A percentile compares a stretch with the other conserved stretches of the same genome.
Conservation (phyloP, 2,797 vertebrate genomes). For the Sebastes dallii region DNA sequence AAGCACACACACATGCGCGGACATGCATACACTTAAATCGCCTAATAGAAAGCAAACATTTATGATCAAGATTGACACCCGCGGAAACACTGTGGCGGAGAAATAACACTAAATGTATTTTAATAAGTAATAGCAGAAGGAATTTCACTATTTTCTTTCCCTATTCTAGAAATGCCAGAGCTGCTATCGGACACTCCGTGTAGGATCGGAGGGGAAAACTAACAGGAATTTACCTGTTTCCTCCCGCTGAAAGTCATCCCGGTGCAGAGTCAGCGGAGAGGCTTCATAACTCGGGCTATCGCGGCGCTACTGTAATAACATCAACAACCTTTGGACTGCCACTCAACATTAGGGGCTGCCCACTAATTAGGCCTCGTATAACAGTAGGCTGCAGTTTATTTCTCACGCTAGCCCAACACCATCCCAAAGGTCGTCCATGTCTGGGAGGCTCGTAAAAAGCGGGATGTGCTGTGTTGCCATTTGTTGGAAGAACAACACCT, state of each 20-base stretch:
- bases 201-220: constrained; percentile 62
- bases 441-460: constrained; percentile 52
- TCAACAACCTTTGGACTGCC: constrained; percentile 62
- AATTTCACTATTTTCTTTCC: constrained; percentile 67
- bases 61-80: constrained; percentile 74
- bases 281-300: constrained; percentile 42
- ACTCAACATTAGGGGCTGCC: constrained; percentile 65
- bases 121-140: constrained; percentile 68
- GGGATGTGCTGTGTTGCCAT: constrained; percentile 23
- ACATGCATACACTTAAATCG: constrained; percentile 38
- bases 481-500: constrained; percentile 42
- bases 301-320: constrained; percentile 48
- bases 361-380: constrained; percentile 72
- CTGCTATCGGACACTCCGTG: constrained; percentile 56
- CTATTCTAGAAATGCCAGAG: constrained; percentile 52
- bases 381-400: constrained; percentile 66
- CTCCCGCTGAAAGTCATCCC: constrained; percentile 49
- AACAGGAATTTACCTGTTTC: constrained; percentile 73
- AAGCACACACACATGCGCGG: neutral
- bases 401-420: constrained; percentile 62
- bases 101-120: constrained; percentile 73
- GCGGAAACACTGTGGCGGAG: constrained; percentile 59
- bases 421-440: constrained; percentile 37
- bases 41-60: constrained; percentile 71
- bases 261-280: constrained; percentile 45